Evolutionary conservation across 2,797 vertebrate genomes (phyloP).

Genomic region (Gambelia wislizenii): DNA sequence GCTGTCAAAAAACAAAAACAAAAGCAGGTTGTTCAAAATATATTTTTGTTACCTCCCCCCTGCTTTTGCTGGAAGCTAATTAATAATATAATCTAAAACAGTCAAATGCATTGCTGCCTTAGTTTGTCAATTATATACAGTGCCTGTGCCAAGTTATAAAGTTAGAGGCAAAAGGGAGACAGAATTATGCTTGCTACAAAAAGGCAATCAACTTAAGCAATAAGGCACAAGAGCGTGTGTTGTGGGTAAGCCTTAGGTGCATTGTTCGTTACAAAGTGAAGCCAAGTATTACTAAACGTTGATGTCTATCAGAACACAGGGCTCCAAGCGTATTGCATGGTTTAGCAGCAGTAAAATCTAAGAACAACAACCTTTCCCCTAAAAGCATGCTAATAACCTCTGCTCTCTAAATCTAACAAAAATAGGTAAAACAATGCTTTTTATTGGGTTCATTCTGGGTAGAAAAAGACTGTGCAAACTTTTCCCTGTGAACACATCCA

Average conservation of each 20-base stretch:
- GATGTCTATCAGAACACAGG: constrained; percentile 32
- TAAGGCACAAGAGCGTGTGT: neutral
- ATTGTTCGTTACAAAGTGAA: constrained; percentile 36
- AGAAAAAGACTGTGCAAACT: neutral
- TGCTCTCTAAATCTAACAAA: neutral
- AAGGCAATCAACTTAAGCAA: neutral
- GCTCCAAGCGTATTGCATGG: neutral
- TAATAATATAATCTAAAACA: constrained; percentile 42
- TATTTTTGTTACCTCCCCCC: neutral
- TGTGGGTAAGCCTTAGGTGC: constrained; percentile 35
- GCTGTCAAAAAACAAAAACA: neutral
- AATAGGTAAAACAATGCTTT: constrained; percentile 3
- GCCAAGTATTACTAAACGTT: constrained; percentile 8
- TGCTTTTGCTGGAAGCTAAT: constrained; percentile 46
- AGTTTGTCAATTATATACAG: constrained; percentile 47
- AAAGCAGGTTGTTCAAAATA: neutral
- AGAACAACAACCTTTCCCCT: neutral
- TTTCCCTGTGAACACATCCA: neutral
- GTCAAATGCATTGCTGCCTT: constrained; percentile 53
- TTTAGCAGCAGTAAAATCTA: constrained; percentile 31
- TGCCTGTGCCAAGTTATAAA: constrained; percentile 49
- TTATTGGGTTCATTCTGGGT: neutral
- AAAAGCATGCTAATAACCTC: constrained; percentile 30
- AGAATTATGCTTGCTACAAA: constrained; percentile 19
- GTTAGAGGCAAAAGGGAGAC: constrained; percentile 36